These are phyloP conservation scores for Scomberomorus guttatus DNA, from an alignment of 2,797 vertebrate species.

Conservation along the genomic window DNA sequence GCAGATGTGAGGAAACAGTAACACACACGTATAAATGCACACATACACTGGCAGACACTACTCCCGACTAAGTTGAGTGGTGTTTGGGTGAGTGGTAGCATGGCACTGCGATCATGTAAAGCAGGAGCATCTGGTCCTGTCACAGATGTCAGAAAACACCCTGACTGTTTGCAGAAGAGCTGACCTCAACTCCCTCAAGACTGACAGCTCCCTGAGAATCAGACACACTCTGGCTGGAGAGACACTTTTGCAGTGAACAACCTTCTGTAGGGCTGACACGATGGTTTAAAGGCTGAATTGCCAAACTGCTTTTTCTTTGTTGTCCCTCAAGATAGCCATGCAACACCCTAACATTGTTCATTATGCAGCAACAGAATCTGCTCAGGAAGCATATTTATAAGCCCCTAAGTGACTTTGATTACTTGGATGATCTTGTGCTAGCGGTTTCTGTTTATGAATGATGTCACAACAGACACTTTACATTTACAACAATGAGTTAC, in stretches of 20 bases:
- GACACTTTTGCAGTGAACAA: neutral
- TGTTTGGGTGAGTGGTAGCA: neutral
- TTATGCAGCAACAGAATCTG: too few species aligned
- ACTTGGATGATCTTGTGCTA: neutral
- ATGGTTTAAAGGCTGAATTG: too few species aligned
- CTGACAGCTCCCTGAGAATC: constrained; percentile 14
- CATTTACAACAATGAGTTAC: too few species aligned
- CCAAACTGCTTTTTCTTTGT: too few species aligned
- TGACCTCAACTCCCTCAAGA: constrained; percentile 21
- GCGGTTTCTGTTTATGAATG: too few species aligned
- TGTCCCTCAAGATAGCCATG: too few species aligned
- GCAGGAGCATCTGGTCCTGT: constrained; percentile 45
- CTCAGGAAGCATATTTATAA: neutral
- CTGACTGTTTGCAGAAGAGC: constrained; percentile 6
- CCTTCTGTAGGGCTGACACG: neutral
- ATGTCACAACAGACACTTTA: too few species aligned
- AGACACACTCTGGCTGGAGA: constrained; percentile 8
- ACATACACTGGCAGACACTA: neutral
- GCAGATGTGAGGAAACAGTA: neutral
- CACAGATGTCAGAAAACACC: constrained; percentile 33
- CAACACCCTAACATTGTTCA: too few species aligned
- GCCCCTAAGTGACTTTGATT: constrained; percentile 5
- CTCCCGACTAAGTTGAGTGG: neutral
- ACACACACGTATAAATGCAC: neutral
- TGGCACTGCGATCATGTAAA: constrained; percentile 19